Evolutionary conservation across 2,888 invertebrate genomes (phyloP), one percentile per base, ranked within the genome.

Genomic region (Hypomecis punctinalis): DNA sequence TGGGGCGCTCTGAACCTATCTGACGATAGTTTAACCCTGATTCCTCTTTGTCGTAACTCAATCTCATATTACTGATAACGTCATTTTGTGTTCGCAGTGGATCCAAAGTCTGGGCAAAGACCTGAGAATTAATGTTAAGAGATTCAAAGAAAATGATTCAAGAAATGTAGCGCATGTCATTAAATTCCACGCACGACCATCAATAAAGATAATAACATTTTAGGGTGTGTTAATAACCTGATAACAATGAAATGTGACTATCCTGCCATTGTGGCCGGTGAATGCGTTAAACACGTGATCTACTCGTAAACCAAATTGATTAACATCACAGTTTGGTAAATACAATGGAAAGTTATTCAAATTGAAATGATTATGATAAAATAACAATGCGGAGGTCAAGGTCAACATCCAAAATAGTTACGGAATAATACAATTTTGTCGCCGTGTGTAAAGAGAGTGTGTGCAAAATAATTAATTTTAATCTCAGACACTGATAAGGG

Each of bases 191-290:
- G 59, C 57, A 49, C 45, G 47, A 47, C 46, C 53, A 53, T 58
- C 57, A 54, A 59, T 61, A 67, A 70, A 66, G 64, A 67, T 61
- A 70, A 64, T 56, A 58, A 56, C 43, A 61, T 60, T 63, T 70
- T 64, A 60, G 67, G 72, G 71, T 61, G 71, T 65, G 71, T 65
- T 68, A 62, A 71, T 67, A n/a, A 61, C 53, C 55, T 65, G 70
- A 70, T 71, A 70, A 69, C 63, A 70, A 42, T 62, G 42, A 63
- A 42, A 55, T 66, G 52, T 65, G 66, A 57, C 66, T 58, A 48
- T 56, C 53, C 57, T 63, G 39, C 60, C 55, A 65, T 58, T 68
- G 67, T 72, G 53, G 58, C 23, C 43, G 51, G 46, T 58, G 52
- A 61, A 48, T 64, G 51, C 47, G 58, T 55, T 65, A 42, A 43